phyloP scores from a whole-genome alignment of 1,140 invertebrate species.

The Oryzaephilus surinamensis region DNA sequence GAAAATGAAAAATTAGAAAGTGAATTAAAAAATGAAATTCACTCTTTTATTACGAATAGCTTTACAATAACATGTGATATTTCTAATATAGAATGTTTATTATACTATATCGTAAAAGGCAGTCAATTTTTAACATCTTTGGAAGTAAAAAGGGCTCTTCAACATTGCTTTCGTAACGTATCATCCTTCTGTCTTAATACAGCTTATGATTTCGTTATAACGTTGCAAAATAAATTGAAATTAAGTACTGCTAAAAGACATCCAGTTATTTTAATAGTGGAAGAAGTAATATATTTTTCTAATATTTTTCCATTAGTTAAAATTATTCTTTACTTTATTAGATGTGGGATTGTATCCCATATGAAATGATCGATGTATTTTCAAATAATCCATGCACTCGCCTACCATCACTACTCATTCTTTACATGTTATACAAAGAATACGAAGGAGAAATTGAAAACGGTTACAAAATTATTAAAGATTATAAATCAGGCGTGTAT shows the following conservation, averaged over 20 bases:
- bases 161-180: conserved; percentile 18
- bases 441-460: conserved; percentile 45
- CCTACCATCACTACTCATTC: conserved; percentile 61
- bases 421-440: conserved; percentile 52
- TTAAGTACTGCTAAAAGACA: conserved; percentile 41
- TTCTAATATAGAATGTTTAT: conserved; percentile 11
- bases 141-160: conserved; percentile 16
- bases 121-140: conserved; percentile 12
- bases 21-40: conserved; percentile 12
- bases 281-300: conserved; percentile 46
- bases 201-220: conserved; percentile 5
- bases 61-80: conserved; percentile 10
- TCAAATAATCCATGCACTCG: conserved; percentile 52
- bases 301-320: conserved; percentile 7
- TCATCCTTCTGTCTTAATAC: conserved; percentile 7
- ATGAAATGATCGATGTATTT: conserved; percentile 58
- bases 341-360: conserved; percentile 61
- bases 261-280: conserved; percentile 51
- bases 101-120: conserved; percentile 14
- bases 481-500: conserved; percentile 36
- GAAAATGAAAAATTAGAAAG: conserved; percentile 13
- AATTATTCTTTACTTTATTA: conserved; percentile 34
- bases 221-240: background rate
- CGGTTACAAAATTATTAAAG: conserved; percentile 43
- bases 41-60: conserved; percentile 11